phyloP scores from a whole-genome alignment of 2,888 invertebrate species.

The Thumatha senex region DNA sequence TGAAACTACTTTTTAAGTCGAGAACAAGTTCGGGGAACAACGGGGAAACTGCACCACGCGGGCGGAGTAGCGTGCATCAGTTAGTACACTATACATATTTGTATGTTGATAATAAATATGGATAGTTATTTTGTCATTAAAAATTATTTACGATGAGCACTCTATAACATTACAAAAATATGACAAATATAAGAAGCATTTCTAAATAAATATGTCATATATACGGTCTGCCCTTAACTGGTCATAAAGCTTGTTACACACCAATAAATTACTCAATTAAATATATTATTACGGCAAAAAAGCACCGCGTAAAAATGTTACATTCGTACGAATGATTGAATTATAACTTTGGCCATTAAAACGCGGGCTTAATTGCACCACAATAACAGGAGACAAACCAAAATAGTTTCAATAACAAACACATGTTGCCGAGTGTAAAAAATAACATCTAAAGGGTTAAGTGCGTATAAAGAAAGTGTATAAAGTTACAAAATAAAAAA shows the following conservation, averaged over 20 bases:
- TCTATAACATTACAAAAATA: background rate
- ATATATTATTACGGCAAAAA: constrained; percentile 62
- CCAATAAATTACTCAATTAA: constrained; percentile 71
- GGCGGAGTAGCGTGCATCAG: too few relatives aligned
- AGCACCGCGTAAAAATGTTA: constrained; percentile 34
- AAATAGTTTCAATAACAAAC: constrained; percentile 78
- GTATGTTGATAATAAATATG: too few relatives aligned
- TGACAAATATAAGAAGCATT: constrained; percentile 5
- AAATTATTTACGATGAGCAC: background rate
- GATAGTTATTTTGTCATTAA: too few relatives aligned
- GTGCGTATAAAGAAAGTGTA: constrained; percentile 4
- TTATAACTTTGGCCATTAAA: constrained; percentile 65
- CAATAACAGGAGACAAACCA: constrained; percentile 67
- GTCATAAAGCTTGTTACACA: constrained; percentile 46
- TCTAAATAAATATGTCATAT: constrained; percentile 20
- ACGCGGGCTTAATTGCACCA: constrained; percentile 68
- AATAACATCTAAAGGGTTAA: constrained; percentile 41
- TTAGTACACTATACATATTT: too few relatives aligned
- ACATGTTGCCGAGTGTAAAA: constrained; percentile 64
- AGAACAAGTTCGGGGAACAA: too few relatives aligned
- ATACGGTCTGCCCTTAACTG: constrained; percentile 37
- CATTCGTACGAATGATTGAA: constrained; percentile 50
- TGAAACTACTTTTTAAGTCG: too few relatives aligned
- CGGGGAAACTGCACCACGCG: too few relatives aligned
- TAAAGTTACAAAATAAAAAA: constrained; percentile 7